These are phyloP conservation scores for Ptychodera flava DNA, from an alignment of 35 echinoderm and acorn worm species.

Conservation along the genomic window DNA sequence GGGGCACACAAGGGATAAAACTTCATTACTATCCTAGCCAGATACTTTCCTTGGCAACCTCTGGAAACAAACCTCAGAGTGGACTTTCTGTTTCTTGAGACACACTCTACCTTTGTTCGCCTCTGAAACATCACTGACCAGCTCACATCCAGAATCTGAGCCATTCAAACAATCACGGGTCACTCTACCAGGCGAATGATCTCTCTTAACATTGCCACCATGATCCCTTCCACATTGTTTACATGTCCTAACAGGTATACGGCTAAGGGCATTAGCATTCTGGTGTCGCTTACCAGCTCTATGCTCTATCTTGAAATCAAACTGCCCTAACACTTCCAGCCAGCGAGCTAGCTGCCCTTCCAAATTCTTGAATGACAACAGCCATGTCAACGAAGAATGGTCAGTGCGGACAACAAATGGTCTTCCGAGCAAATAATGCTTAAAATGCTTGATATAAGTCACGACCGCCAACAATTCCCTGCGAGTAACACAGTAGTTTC, in stretches of 20 bases:
- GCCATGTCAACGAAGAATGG: conserved; percentile 35
- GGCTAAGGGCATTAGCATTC: conserved; percentile 30
- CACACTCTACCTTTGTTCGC: no score
- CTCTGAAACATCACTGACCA: no score
- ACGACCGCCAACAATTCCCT: conserved; percentile 49
- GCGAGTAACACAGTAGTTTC: conserved; percentile 36
- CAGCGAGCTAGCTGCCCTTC: conserved; percentile 10
- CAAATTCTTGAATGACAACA: conserved; percentile 39
- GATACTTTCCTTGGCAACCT: no score
- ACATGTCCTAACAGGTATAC: conserved; percentile 44
- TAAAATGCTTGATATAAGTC: conserved; percentile 33
- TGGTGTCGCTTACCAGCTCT: conserved; percentile 15
- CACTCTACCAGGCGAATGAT: no score
- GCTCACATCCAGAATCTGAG: no score
- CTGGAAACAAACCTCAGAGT: no score
- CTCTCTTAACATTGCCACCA: background rate
- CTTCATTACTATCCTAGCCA: no score
- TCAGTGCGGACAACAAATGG: conserved; percentile 50
- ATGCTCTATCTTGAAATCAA: conserved; percentile 21
- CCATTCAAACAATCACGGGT: no score
- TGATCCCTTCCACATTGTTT: conserved; percentile 24
- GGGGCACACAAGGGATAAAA: no score
- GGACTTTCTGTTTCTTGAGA: no score
- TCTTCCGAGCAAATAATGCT: conserved; percentile 42
- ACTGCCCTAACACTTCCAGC: no score